Evolutionary conservation across 2,113 vertebrate genomes (phyloP).

Genomic region (Lasiurus cinereus): DNA sequence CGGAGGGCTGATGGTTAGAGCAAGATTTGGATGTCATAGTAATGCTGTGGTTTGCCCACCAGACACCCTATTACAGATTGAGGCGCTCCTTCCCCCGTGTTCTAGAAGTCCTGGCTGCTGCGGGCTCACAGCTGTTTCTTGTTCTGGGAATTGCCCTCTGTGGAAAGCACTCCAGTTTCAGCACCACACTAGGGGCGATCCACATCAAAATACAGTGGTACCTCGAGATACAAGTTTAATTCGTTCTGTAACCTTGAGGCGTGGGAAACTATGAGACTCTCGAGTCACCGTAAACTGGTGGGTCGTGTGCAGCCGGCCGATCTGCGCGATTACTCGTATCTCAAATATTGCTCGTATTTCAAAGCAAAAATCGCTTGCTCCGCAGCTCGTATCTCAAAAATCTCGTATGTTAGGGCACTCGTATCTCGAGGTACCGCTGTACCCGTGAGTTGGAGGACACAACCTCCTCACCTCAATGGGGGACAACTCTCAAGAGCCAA

Average conservation of each 20-base stretch:
- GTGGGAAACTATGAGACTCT: too few relatives aligned
- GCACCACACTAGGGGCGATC: not conserved
- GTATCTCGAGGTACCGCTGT: too few relatives aligned
- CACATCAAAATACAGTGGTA: too few relatives aligned
- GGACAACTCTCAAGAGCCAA: constrained; percentile 4
- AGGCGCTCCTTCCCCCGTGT: not conserved
- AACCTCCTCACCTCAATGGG: not conserved
- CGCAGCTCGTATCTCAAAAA: too few relatives aligned
- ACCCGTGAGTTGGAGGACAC: not conserved
- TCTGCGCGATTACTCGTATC: too few relatives aligned
- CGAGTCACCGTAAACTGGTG: too few relatives aligned
- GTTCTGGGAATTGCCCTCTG: not conserved
- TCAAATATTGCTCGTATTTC: too few relatives aligned
- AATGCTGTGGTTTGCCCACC: not conserved
- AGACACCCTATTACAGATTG: not conserved
- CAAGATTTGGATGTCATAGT: not conserved
- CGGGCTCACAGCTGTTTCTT: not conserved
- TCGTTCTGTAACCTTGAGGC: too few relatives aligned
- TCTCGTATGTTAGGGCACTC: too few relatives aligned
- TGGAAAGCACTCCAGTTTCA: not conserved
- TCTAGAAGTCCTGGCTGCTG: not conserved
- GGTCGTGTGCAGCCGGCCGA: too few relatives aligned
- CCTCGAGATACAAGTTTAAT: too few relatives aligned
- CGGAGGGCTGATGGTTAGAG: not conserved
- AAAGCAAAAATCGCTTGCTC: too few relatives aligned